Evolutionary conservation across 2,888 invertebrate genomes (phyloP), one percentile per base, ranked within the genome.

Genomic region (Trachelus troglodyta): DNA sequence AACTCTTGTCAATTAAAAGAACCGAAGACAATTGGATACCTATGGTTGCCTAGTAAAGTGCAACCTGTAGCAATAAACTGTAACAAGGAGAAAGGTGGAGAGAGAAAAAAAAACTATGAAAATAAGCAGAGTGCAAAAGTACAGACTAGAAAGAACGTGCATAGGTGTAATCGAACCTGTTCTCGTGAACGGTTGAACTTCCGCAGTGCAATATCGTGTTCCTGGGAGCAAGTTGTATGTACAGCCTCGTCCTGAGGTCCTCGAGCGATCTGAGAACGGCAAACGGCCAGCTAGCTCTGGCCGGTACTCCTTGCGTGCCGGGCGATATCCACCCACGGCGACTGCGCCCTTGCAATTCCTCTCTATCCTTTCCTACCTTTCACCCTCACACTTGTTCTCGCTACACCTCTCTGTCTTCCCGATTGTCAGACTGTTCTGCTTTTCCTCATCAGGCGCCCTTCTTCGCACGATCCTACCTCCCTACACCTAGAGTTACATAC

Each of bases 281-380:
- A 81, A 81, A 77, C 87, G 85, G 88, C 89, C 88, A 88, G 88
- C 86, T 85, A 90, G 90, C 91, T 90, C 90, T 90, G 91, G 88
- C 90, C 90, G 90, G 90, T 90, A 84, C 90, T 88, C 84, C 84
- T 82, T 85, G 79, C 86, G 87, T 84, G 85, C 89, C 89, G 88
- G 89, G 89, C 85, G 84, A 87, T 87, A 87, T 85, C 88, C 89
- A 84, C 87, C 81, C 84, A 85, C 85, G 82, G 89, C 88, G 90
- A 83, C 89, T 89, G 90, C 90, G 90, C 90, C 85, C 82, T 87
- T 56, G 80, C 82, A 82, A 35, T 37, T 71, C 56, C 12, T 31
- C 71, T 71, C 71, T 71, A 12, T 31, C 71, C 71, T 34, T 71
- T 34, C 34, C 71, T 71, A 31, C 71, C 31, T 71, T 34, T 31